These are phyloP conservation scores for Drosophila acutilabella DNA, from an alignment of 2,888 invertebrate species.

Conservation along the genomic window DNA sequence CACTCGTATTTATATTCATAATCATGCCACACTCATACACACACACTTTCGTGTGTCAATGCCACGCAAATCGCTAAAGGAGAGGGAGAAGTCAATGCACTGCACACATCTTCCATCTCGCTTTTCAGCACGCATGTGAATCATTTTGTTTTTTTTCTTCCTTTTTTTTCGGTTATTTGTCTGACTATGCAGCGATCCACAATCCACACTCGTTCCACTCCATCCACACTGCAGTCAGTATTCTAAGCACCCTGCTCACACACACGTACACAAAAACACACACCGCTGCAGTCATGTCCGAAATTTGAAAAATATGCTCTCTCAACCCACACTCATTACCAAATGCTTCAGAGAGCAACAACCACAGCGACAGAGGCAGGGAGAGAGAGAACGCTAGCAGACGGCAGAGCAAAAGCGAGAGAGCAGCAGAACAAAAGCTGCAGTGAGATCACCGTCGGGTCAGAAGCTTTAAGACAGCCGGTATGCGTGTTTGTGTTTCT, in stretches of 20 bases:
- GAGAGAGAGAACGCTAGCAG: constrained; percentile 14
- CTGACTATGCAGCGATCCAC: constrained; percentile 46
- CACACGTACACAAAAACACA: neutral
- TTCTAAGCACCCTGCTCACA: constrained; percentile 53
- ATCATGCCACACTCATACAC: constrained; percentile 22
- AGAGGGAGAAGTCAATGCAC: constrained; percentile 56
- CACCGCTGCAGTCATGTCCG: constrained; percentile 34
- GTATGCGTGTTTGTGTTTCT: constrained; percentile 3
- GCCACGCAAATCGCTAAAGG: constrained; percentile 54
- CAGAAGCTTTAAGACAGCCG: constrained; percentile 46
- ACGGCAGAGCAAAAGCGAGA: neutral
- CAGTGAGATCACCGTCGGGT: constrained; percentile 58
- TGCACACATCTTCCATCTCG: constrained; percentile 23
- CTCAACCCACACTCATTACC: constrained; percentile 33
- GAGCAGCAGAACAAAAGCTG: constrained; percentile 16
- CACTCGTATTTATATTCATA: constrained; percentile 42
- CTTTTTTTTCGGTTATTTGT: constrained; percentile 51
- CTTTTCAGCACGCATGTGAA: constrained; percentile 45
- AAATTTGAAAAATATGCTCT: constrained; percentile 26
- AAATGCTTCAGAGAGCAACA: constrained; percentile 28
- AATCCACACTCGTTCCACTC: constrained; percentile 13
- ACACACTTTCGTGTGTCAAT: constrained; percentile 35
- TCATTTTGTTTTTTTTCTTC: constrained; percentile 19
- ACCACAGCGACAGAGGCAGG: neutral
- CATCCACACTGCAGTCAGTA: constrained; percentile 22